phyloP scores from a whole-genome alignment of 2,888 invertebrate genomes.

The Atethmia centrago region DNA sequence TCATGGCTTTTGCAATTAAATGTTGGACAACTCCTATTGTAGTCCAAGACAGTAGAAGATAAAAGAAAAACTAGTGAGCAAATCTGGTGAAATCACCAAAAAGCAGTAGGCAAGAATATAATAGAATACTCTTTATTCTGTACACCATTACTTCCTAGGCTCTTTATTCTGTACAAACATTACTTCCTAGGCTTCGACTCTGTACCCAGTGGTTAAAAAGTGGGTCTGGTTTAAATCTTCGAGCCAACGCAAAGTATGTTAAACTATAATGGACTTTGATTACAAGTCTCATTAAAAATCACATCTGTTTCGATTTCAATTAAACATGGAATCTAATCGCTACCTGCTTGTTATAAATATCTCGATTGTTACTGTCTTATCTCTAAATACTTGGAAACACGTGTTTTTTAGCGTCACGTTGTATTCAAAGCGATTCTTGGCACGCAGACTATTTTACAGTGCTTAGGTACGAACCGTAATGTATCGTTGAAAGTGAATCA shows the following conservation, averaged over 20 bases:
- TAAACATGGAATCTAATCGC: slow-evolving; percentile 46
- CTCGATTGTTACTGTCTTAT: slow-evolving; percentile 51
- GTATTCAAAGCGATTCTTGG: slow-evolving; percentile 41
- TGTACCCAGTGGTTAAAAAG: background rate
- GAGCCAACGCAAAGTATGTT: background rate
- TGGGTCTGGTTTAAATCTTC: too few species aligned
- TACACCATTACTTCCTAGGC: too few species aligned
- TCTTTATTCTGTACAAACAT: too few species aligned
- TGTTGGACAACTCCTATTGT: background rate
- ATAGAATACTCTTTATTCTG: too few species aligned
- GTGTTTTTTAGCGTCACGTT: slow-evolving; percentile 51
- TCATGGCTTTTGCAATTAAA: background rate
- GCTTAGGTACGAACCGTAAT: slow-evolving; percentile 9
- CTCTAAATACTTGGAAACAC: slow-evolving; percentile 52
- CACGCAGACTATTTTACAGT: slow-evolving; percentile 35
- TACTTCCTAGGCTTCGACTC: background rate
- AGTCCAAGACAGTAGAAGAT: background rate
- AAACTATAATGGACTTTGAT: slow-evolving; percentile 6
- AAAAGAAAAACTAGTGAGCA: background rate
- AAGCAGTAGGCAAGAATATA: background rate
- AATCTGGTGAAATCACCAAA: background rate
- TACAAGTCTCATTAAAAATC: slow-evolving; percentile 17
- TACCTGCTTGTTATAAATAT: slow-evolving; percentile 32
- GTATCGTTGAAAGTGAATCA: slow-evolving; percentile 33
- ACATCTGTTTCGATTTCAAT: slow-evolving; percentile 37